Conservation (phyloP, 2,888 invertebrate genomes). For the Dugesia japonica region DNA sequence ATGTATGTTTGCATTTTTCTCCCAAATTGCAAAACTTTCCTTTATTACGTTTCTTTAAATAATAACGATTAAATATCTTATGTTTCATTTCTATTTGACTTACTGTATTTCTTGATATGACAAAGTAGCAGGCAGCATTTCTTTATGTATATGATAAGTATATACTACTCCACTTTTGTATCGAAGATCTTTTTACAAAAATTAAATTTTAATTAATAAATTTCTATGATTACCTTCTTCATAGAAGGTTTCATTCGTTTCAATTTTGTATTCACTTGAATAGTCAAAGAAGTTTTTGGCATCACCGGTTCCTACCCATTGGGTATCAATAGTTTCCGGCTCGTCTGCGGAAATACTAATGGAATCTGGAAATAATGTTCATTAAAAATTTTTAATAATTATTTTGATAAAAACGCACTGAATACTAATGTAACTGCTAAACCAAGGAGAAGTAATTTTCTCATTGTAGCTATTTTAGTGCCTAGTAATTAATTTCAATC, state of each 20-base stretch:
- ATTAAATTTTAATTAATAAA: background rate
- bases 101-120: background rate
- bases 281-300: background rate
- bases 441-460: background rate
- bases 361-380: background rate
- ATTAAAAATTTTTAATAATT: background rate
- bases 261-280: background rate
- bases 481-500: background rate
- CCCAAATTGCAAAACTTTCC: background rate
- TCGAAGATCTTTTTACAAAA: background rate
- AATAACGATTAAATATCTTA: no score
- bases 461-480: background rate
- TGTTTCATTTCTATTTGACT: no score
- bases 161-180: background rate
- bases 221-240: background rate
- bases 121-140: background rate
- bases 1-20: background rate
- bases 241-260: background rate
- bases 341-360: background rate
- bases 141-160: slow-evolving; percentile 7
- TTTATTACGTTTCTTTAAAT: background rate
- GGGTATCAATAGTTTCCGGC: background rate
- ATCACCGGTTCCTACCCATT: background rate
- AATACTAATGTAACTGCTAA: background rate
- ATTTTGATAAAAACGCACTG: background rate